A percentile compares a stretch with the other conserved stretches of the same genome.
Evolutionary conservation across 2,888 invertebrate species (phyloP).

Genomic region (Acleris literana): DNA sequence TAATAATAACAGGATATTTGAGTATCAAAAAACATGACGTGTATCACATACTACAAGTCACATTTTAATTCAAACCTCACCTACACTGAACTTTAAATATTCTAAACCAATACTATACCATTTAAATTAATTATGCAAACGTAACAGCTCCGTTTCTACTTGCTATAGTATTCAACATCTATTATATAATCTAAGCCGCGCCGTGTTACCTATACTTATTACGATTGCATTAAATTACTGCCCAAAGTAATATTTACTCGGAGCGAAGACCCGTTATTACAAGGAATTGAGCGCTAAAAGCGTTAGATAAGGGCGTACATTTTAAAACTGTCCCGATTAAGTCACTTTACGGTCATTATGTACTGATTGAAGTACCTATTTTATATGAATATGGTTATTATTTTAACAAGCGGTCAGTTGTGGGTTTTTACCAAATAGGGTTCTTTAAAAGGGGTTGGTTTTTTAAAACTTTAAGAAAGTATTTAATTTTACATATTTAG

Average conservation of each 20-base stretch:
- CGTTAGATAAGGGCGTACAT: slow-evolving; percentile 24
- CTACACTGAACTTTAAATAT: not conserved
- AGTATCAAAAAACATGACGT: too few relatives aligned
- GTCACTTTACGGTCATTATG: slow-evolving; percentile 17
- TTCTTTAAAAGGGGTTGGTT: too few relatives aligned
- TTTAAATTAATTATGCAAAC: slow-evolving; percentile 12
- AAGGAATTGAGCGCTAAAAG: slow-evolving; percentile 16
- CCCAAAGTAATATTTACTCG: slow-evolving; percentile 28
- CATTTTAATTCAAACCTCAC: not conserved
- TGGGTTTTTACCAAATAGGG: not conserved
- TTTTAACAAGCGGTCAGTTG: not conserved
- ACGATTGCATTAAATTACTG: slow-evolving; percentile 21
- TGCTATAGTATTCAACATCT: slow-evolving; percentile 19
- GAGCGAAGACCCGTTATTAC: slow-evolving; percentile 18
- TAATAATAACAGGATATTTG: too few relatives aligned
- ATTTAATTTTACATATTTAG: too few relatives aligned
- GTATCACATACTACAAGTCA: not conserved
- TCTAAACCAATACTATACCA: not conserved
- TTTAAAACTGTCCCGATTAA: slow-evolving; percentile 17
- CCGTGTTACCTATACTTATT: slow-evolving; percentile 28
- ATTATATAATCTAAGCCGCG: slow-evolving; percentile 17
- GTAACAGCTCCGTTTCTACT: slow-evolving; percentile 4
- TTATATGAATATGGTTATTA: slow-evolving; percentile 5
- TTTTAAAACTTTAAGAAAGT: too few relatives aligned
- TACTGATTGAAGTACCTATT: slow-evolving; percentile 18